phyloP scores from a whole-genome alignment of 2,888 invertebrate species.

The Agonopterix arenella region DNA sequence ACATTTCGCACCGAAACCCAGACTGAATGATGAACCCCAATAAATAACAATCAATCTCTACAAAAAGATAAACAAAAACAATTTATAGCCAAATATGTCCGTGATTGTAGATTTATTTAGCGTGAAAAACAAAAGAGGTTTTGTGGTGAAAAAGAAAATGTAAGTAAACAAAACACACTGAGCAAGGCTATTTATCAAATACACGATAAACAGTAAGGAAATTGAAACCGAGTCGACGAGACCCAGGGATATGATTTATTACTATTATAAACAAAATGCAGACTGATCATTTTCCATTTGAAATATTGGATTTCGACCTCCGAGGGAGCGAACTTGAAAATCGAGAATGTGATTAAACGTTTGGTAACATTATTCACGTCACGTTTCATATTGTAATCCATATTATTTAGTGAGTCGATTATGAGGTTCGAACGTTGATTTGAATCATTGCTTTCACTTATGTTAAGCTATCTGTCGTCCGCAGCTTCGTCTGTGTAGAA shows the following conservation, averaged over 20 bases:
- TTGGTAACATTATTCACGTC: conserved; percentile 16
- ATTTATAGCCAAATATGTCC: conserved; percentile 60
- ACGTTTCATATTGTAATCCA: conserved; percentile 1
- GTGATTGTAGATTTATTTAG: conserved; percentile 65
- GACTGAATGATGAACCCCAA: conserved; percentile 38
- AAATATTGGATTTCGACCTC: conserved; percentile 56
- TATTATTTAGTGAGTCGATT: background rate
- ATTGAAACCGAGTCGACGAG: conserved; percentile 70
- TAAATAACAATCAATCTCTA: conserved; percentile 57
- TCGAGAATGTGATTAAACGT: conserved; percentile 31
- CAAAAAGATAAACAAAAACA: conserved; percentile 55
- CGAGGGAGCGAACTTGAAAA: conserved; percentile 37
- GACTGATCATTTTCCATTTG: conserved; percentile 68
- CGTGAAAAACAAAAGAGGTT: conserved; percentile 51
- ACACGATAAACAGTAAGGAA: conserved; percentile 72
- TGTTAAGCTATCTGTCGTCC: too few species aligned
- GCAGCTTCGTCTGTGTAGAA: too few species aligned
- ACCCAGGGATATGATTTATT: conserved; percentile 69
- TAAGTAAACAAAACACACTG: conserved; percentile 50
- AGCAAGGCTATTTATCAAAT: conserved; percentile 69
- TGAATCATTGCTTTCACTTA: too few species aligned
- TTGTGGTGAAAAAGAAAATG: conserved; percentile 36
- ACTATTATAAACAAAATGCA: conserved; percentile 69
- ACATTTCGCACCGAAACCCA: conserved; percentile 11
- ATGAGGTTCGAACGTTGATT: too few species aligned